Evolutionary conservation across 2,888 invertebrate genomes (phyloP), one percentile per base, ranked within the genome.

Genomic region (Spicauda simplicius): DNA sequence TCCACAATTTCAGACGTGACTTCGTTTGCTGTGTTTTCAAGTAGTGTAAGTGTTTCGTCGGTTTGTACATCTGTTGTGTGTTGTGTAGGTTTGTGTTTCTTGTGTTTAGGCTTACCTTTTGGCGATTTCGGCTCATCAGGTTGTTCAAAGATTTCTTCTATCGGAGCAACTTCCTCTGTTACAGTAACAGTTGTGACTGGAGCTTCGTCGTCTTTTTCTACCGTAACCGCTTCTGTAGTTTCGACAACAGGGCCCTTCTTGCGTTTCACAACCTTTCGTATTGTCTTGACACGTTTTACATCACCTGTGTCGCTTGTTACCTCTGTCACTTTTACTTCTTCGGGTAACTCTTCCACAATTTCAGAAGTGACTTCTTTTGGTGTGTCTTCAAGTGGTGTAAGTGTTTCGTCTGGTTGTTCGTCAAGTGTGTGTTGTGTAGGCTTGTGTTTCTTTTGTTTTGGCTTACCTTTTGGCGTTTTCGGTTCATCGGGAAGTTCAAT

Each of bases 1-100:
- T 76, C 72, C 0, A 78, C 45, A 0, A 87, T 79, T 64, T 80
- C 65, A 55, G 78, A 79, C 55, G 71, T 80, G 69, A 77, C 70
- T 8, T 64, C 65, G 62, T 41, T 76, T 67, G 79, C 70, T 75
- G 64, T 14, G 52, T 68, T 57, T n/a, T 66, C 58, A 0, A 77
- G 57, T n/a, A 5, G 25, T 25, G 25, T 25, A 2, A 25, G 25
- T 4, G 25, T 25, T 25, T 25, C 25, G 25, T 25, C 25, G 2
- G 25, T 2, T 7, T 30, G 33, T 33, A 6, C 33, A 1, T 78
- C 77, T 64, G 81, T 82, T 12, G 78, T 68, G 71, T 80, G 70
- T 62, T 76, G 70, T 16, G 72, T 70, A 2, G 25, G 3, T 33
- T 10, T 33, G 10, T 33, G 80, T 63, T 68, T 59, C 14, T 70